Base-by-base conservation (phyloP, 1,140 invertebrate genomes). In the Drosophila nigromelanica region DNA sequence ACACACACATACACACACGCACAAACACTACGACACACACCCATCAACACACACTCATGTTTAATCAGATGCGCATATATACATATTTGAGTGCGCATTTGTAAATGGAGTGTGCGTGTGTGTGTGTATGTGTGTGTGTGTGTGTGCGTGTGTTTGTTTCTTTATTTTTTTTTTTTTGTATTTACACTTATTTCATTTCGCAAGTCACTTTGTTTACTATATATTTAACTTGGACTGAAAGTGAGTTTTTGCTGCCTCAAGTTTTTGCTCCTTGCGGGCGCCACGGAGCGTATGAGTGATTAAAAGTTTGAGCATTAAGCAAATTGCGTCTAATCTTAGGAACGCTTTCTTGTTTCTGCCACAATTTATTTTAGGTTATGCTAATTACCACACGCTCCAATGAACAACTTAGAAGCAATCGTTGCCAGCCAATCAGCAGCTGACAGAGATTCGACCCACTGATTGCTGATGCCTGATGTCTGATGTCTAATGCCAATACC, bases 11-110 rank as follows among this genome's bases (percentile, higher is more conserved):
- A n/a, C n/a, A n/a, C 52, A 56, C 37, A 76, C 5, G 56, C 33
- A 55, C 40, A 50, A 39, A 56, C 33, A 70, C 47, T 48, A 5
- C 3, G 4, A 60, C 69, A 51, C 45, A 42, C 52, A 66, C 18
- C 58, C 73, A 73, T 59, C 67, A 42, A 48, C 69, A 68, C 64
- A 69, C 59, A 80, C 81, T 80, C 69, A 62, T 80, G 64, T 80
- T 86, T 86, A 86, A 86, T 86, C 81, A 86, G 81, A 86, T 86
- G 81, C 82, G 82, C 82, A 86, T 78, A 81, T 76, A 86, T 78
- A 87, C 71, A 81, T 81, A 81, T 86, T 78, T 87, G 68, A 87
- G 82, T 81, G 71, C 66, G 81, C 80, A 76, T 83, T 77, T 74
- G 30, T 37, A 60, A 54, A 47, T 43, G 52, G 42, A 56, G 33